phyloP scores from a whole-genome alignment of 2,797 vertebrate genomes.

The Carapus acus region DNA sequence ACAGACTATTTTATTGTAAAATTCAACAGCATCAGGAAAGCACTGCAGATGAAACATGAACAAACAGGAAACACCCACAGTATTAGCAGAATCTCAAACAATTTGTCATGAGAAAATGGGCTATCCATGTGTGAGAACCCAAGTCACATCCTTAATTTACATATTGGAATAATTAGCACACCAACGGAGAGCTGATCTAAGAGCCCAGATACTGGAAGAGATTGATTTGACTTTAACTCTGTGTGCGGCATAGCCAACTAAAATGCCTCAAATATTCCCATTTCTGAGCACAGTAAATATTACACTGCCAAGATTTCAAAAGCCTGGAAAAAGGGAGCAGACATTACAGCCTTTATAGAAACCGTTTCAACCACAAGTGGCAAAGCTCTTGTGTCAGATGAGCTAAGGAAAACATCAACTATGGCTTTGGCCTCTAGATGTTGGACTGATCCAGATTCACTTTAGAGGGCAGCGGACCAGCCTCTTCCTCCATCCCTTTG shows the following conservation, averaged over 20 bases:
- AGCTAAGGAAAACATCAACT: constrained; percentile 24
- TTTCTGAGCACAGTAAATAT: constrained; percentile 54
- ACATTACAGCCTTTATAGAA: constrained; percentile 36
- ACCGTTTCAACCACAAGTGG: constrained; percentile 41
- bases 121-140: constrained; percentile 42
- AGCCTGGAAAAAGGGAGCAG: constrained; percentile 41
- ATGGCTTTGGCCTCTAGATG: constrained; percentile 59
- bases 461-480: constrained; percentile 90
- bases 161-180: constrained; percentile 55
- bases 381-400: constrained; percentile 30
- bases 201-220: constrained; percentile 35
- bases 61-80: constrained; percentile 35
- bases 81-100: constrained; percentile 22
- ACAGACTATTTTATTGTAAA: constrained; percentile 43
- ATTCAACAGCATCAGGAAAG: constrained; percentile 26
- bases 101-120: constrained; percentile 28
- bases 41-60: constrained; percentile 45
- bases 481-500: constrained; percentile 81
- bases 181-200: constrained; percentile 38
- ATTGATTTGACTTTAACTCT: constrained; percentile 27
- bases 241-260: constrained; percentile 21
- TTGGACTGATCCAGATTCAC: constrained; percentile 82
- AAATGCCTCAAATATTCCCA: constrained; percentile 65
- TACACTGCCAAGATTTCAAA: constrained; percentile 39
- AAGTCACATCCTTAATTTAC: constrained; percentile 52